Conservation (phyloP, 2,797 vertebrate genomes). For the Gymnoscopelus braueri region DNA sequence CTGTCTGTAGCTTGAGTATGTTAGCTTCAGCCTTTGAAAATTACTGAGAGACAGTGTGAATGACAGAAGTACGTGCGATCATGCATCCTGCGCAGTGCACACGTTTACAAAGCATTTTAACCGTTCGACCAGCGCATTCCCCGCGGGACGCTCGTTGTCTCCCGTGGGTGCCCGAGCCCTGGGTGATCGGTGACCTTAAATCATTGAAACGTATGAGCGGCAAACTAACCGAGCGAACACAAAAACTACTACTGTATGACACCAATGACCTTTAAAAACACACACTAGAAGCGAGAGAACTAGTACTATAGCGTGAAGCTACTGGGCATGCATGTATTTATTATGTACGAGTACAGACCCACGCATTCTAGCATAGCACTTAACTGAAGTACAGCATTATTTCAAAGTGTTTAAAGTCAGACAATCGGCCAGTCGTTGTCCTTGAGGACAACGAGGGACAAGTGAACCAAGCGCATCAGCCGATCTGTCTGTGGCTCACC, state of each 20-base stretch:
- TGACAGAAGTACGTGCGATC: too few relatives aligned
- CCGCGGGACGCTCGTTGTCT: too few relatives aligned
- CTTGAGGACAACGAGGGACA: slow-evolving; percentile 4
- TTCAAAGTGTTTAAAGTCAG: not conserved
- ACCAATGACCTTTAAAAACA: slow-evolving; percentile 1
- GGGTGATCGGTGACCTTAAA: not conserved
- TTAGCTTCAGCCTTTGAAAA: too few relatives aligned
- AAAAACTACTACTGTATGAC: not conserved
- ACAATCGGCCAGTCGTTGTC: not conserved
- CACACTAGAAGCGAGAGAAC: not conserved
- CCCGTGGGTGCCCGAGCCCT: too few relatives aligned
- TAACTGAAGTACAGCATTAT: not conserved
- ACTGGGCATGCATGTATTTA: not conserved
- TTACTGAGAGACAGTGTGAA: too few relatives aligned
- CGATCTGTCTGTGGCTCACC: too few relatives aligned
- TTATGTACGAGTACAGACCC: too few relatives aligned
- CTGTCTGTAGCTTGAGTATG: too few relatives aligned
- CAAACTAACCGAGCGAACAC: not conserved
- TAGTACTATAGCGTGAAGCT: not conserved
- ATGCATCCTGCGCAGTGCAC: too few relatives aligned
- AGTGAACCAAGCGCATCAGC: too few relatives aligned
- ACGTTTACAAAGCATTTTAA: too few relatives aligned
- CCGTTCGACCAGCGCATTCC: too few relatives aligned
- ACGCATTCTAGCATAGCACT: not conserved
- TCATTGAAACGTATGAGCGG: not conserved